Evolutionary conservation across 2,797 vertebrate genomes (phyloP).

Genomic region (Paguma larvata): DNA sequence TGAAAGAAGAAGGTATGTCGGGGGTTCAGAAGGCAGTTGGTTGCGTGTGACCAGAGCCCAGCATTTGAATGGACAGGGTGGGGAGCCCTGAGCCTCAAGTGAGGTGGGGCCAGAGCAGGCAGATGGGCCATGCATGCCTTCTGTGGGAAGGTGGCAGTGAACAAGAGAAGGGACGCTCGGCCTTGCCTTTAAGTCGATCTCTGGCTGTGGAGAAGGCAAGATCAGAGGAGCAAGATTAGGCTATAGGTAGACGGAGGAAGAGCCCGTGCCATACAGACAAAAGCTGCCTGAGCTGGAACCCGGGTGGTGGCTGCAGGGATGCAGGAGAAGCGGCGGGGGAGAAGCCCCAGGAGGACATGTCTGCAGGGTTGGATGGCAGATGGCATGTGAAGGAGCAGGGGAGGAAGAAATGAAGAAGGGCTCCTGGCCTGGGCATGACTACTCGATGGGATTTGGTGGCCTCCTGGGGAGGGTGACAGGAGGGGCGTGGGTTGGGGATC

Average conservation of each 20-base stretch:
- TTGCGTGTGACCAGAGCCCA: background rate
- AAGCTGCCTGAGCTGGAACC: background rate
- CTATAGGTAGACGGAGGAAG: background rate
- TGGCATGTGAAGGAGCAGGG: background rate
- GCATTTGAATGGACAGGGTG: background rate
- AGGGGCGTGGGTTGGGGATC: background rate
- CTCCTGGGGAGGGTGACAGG: background rate
- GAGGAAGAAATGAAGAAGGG: background rate
- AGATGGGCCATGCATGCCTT: accelerated
- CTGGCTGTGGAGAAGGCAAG: background rate
- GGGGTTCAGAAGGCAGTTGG: background rate
- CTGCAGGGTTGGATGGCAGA: background rate
- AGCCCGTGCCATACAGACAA: background rate
- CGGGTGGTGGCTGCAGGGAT: background rate
- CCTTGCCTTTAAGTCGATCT: background rate
- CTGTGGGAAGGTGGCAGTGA: background rate
- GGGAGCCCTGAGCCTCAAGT: background rate
- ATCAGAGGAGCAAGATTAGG: background rate
- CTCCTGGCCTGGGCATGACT: background rate
- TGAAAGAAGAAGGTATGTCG: background rate
- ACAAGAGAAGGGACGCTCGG: background rate
- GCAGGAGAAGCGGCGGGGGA: background rate
- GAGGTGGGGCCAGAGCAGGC: background rate
- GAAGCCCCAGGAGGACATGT: background rate
- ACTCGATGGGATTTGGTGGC: too few species aligned